Evolutionary conservation across 2,797 vertebrate genomes (phyloP).

Genomic region (Bryconaethiops microstoma): DNA sequence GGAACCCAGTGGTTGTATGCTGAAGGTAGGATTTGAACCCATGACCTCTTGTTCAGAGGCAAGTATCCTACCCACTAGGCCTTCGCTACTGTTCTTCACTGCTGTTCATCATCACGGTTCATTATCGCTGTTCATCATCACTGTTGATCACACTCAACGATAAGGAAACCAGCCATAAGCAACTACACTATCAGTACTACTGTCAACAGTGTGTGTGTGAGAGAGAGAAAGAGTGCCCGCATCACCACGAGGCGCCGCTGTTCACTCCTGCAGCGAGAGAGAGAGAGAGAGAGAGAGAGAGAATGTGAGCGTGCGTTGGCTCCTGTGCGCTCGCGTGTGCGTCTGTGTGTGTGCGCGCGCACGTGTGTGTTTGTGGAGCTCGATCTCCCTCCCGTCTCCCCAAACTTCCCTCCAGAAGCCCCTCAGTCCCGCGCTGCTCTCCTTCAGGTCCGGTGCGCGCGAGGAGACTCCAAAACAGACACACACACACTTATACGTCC

Average conservation of each 20-base stretch:
- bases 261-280: neutral
- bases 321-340: constrained; percentile 18
- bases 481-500: neutral
- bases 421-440: constrained; percentile 9
- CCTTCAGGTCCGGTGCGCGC: constrained; percentile 10
- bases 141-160: neutral
- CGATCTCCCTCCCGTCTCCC: neutral
- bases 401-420: constrained; percentile 25
- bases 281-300: neutral
- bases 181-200: too few relatives aligned
- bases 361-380: neutral
- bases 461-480: constrained; percentile 4
- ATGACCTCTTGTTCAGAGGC: too few relatives aligned
- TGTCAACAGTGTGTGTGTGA: too few relatives aligned
- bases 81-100: neutral
- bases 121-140: neutral
- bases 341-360: neutral
- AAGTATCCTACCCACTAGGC: too few relatives aligned
- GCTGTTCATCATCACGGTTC: neutral
- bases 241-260: too few relatives aligned
- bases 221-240: too few relatives aligned
- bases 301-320: neutral
- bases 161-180: too few relatives aligned
- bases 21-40: too few relatives aligned
- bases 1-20: too few relatives aligned